Conservation (phyloP, 2,113 vertebrate species). For the Rostratula benghalensis region DNA sequence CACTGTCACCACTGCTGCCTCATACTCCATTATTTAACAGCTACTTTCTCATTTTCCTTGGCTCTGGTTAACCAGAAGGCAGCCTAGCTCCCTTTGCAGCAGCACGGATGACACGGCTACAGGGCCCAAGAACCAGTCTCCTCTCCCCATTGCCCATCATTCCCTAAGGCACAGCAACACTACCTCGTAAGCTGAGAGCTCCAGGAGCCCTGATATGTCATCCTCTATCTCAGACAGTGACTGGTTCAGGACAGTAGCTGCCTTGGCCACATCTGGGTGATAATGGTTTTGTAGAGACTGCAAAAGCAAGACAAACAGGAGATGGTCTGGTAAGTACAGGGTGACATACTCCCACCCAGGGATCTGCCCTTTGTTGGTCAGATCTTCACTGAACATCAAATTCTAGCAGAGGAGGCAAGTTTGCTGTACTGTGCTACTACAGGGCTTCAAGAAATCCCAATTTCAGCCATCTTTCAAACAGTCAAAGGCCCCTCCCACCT, state of each 20-base stretch:
- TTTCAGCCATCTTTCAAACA: neutral
- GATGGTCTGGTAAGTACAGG: neutral
- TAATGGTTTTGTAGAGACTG: conserved; percentile 92
- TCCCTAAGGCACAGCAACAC: neutral
- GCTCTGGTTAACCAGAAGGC: neutral
- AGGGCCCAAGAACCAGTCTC: neutral
- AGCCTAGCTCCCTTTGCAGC: neutral
- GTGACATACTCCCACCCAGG: neutral
- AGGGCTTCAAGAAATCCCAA: neutral
- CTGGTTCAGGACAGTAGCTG: conserved; percentile 83
- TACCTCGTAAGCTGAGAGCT: conserved; percentile 85
- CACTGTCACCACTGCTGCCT: neutral
- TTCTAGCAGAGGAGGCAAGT: neutral
- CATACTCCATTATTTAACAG: neutral
- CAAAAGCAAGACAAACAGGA: neutral
- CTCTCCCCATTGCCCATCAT: neutral
- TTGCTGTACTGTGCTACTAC: neutral
- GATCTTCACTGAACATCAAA: neutral
- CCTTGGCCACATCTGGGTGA: conserved; percentile 88
- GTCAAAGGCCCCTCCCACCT: neutral
- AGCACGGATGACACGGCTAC: neutral
- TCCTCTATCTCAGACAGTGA: conserved; percentile 78
- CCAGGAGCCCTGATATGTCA: conserved; percentile 83
- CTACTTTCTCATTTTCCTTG: neutral
- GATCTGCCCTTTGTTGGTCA: neutral